Evolutionary conservation across 2,113 vertebrate species (phyloP).

Genomic region (Nycticryphes semicollaris): DNA sequence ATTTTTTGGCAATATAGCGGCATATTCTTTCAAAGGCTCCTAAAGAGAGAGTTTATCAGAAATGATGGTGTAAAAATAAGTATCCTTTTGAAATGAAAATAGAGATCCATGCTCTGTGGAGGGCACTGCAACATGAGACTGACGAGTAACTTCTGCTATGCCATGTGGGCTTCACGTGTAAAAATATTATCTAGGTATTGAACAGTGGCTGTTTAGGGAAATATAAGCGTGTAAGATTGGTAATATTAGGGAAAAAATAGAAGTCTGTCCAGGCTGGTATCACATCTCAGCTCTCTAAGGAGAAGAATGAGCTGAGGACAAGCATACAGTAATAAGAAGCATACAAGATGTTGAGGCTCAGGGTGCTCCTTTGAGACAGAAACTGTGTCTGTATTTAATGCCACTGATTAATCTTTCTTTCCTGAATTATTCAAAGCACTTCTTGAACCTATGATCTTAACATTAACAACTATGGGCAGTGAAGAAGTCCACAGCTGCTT

Average conservation of each 20-base stretch:
- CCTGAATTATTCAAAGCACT: neutral
- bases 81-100: neutral
- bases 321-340: neutral
- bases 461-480: neutral
- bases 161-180: neutral
- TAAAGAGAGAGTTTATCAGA: slow-evolving; percentile 29
- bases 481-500: neutral
- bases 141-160: neutral
- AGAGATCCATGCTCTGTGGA: neutral
- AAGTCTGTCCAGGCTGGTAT: neutral
- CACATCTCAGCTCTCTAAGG: neutral
- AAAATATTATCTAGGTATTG: neutral
- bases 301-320: neutral
- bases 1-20: slow-evolving; percentile 30
- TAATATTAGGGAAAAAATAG: neutral
- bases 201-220: neutral
- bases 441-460: neutral
- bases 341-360: neutral
- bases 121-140: neutral
- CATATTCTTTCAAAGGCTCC: slow-evolving; percentile 36
- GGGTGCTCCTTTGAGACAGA: neutral
- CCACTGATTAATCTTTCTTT: neutral
- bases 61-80: neutral
- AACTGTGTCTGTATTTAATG: neutral
- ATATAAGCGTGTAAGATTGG: neutral